Base-by-base conservation (phyloP, 2,797 vertebrate species). In the Siniperca obscura region DNA sequence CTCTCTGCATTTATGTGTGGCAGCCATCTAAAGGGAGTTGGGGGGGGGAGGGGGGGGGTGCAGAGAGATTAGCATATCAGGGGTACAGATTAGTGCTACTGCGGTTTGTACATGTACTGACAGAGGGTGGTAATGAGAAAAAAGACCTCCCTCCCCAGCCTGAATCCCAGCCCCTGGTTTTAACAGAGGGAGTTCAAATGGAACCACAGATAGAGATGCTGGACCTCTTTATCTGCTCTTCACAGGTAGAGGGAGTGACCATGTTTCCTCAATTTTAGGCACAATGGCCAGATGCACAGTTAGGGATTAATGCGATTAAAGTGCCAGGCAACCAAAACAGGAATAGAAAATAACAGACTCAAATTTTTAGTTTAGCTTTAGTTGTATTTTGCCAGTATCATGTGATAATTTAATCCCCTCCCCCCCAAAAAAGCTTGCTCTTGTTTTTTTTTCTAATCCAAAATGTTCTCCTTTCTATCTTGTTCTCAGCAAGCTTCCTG, bases 31-130 rank as follows among this genome's bases (percentile, higher is more conserved):
- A 93, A 87, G 67, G 80, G 53, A 66, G 59, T 56, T 57, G 70
- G 64, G 70, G 65, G 70, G 60, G 72, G 60, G 70, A 60, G 70
- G 65, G 70, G 65, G 66, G 44, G 48, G 55, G 59, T 25, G 19
- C 12, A 59, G 40, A 66, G 66, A 91, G 91, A 96, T 96, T 96
- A 96, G 88, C 94, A 95, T 95, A 95, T 93, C 92, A 91, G 86
- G 90, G 87, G 80, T 86, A 52, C 81, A 95, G 95, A 96, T 95
- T 95, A 95, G 89, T 77, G 82, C 87, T 79, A 89, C 90, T 82
- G 85, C 89, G 86, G 91, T 87, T 89, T 87, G 84, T 86, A 88
- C 90, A 86, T 94, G 91, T 82, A 87, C 89, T 90, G 91, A 92
- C 93, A 90, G 94, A 83, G 87, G 91, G 92, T 91, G 90, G 93